A percentile compares a stretch with the other conserved stretches of the same genome.
These are phyloP conservation scores for Ceyx margarethae DNA, from an alignment of 2,113 vertebrate genomes.

Conservation along the genomic window DNA sequence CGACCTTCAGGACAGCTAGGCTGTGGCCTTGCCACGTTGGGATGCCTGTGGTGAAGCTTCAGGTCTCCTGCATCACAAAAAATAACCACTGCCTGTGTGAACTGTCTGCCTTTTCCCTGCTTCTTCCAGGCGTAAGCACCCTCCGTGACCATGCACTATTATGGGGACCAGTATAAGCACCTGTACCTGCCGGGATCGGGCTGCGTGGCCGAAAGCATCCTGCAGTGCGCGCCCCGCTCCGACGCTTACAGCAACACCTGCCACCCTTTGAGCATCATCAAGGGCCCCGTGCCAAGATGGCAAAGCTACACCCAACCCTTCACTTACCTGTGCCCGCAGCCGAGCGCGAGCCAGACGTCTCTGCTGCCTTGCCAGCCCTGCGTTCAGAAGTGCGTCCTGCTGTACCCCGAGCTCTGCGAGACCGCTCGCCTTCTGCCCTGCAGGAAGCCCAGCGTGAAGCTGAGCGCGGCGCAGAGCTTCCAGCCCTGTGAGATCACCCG, in stretches of 20 bases:
- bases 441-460: neutral
- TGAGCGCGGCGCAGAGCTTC: neutral
- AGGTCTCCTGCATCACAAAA: neutral
- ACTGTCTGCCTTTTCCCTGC: neutral
- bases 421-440: neutral
- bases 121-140: neutral
- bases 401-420: neutral
- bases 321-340: neutral
- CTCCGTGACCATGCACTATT: neutral
- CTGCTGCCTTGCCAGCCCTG: neutral
- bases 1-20: neutral
- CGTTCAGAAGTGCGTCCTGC: neutral
- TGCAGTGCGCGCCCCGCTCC: neutral
- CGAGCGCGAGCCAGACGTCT: rapidly evolving
- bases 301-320: neutral
- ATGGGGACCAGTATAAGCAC: neutral
- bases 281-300: neutral
- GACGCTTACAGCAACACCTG: neutral
- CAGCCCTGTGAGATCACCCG: rapidly evolving
- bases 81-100: neutral
- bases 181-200: neutral
- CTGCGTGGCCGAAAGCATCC: neutral
- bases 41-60: neutral
- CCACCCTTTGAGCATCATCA: slow-evolving; percentile 26
- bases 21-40: neutral